These are phyloP conservation scores for Zelostemma sp. DNA, from an alignment of 1,140 invertebrate genomes.

Conservation along the genomic window DNA sequence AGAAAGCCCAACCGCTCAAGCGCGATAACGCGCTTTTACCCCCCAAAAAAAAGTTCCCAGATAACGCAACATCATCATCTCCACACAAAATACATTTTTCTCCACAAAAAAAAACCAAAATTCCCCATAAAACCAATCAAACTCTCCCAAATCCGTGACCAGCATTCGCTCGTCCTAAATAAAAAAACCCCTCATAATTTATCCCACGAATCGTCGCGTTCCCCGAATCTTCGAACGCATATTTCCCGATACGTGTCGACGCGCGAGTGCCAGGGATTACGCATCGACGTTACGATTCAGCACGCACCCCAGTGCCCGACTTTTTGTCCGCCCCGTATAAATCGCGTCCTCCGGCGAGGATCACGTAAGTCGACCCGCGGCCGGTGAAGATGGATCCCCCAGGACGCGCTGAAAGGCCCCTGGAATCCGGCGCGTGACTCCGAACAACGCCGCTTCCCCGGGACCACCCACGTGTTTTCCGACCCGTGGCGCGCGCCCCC, in stretches of 20 bases:
- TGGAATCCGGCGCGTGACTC: constrained; percentile 7
- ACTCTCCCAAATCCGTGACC: too few species aligned
- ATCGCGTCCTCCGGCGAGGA: background rate
- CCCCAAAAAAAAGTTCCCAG: background rate
- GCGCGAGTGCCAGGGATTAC: constrained; percentile 8
- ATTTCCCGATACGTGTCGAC: constrained; percentile 8
- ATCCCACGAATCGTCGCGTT: background rate
- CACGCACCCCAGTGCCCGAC: constrained; percentile 5
- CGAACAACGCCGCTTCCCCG: background rate
- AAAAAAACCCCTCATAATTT: background rate
- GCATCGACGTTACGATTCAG: constrained; percentile 9
- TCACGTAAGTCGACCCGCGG: background rate
- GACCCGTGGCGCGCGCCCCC: background rate
- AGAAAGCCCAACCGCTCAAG: constrained; percentile 1
- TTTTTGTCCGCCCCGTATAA: background rate
- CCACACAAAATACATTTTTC: too few species aligned
- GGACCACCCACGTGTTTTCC: background rate
- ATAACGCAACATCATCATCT: background rate
- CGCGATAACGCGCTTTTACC: constrained; percentile 28
- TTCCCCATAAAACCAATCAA: too few species aligned
- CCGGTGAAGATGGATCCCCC: background rate
- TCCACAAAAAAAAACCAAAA: too few species aligned
- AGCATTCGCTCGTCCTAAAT: too few species aligned
- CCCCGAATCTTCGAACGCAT: background rate
- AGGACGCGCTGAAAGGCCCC: constrained; percentile 6